phyloP scores from a whole-genome alignment of 2,113 vertebrate genomes.

The Sapayoa aenigma region DNA sequence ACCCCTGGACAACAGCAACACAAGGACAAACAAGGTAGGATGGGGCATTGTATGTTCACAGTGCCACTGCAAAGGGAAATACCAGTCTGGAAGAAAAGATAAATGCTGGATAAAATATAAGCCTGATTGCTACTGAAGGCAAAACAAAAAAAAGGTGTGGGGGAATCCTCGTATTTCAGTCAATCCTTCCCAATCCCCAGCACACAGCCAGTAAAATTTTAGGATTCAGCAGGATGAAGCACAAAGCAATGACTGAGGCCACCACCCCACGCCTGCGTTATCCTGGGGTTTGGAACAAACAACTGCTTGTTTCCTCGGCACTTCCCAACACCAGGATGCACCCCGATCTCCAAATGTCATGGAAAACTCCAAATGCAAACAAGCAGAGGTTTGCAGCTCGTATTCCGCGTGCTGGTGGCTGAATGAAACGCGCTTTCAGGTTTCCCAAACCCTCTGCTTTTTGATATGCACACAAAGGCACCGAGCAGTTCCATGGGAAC shows the following conservation, averaged over 20 bases:
- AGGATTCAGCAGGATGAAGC: not conserved
- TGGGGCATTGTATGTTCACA: fast-evolving
- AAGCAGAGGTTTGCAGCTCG: not conserved
- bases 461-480: not conserved
- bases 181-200: not conserved
- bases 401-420: fast-evolving
- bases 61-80: not conserved
- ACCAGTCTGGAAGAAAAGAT: not conserved
- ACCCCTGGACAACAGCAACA: not conserved
- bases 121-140: not conserved
- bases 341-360: not conserved
- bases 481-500: not conserved
- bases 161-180: not conserved
- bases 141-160: too few species aligned
- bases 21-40: not conserved
- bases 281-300: not conserved
- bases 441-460: not conserved
- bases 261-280: fast-evolving
- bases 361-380: not conserved
- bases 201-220: not conserved
- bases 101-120: not conserved
- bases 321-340: not conserved
- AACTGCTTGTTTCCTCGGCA: fast-evolving
- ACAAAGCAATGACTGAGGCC: not conserved
- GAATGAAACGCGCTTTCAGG: not conserved